Percentiles rank a stretch among this genome's conserved stretches.
Conservation (phyloP, 2,113 vertebrate genomes). For the Uria lomvia region DNA sequence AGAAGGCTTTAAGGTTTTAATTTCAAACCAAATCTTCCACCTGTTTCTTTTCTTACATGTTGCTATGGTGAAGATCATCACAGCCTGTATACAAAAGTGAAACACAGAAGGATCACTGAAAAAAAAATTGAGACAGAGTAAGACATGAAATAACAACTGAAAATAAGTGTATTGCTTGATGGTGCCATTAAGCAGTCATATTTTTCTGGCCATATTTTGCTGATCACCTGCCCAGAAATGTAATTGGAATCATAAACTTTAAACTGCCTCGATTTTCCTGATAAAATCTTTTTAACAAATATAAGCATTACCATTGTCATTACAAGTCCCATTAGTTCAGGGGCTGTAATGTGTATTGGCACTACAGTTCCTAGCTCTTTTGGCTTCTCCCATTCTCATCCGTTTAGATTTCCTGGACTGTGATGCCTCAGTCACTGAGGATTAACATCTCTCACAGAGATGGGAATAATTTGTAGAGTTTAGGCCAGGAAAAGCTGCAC, state of each 20-base stretch:
- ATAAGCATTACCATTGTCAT: neutral
- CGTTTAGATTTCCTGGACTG: neutral
- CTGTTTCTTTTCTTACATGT: neutral
- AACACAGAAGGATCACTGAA: neutral
- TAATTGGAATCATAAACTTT: constrained; percentile 34
- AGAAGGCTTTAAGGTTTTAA: neutral
- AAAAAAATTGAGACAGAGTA: neutral
- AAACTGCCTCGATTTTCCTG: constrained; percentile 35
- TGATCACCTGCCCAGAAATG: constrained; percentile 47
- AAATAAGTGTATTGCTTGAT: neutral
- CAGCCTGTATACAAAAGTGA: neutral
- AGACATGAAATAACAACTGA: neutral
- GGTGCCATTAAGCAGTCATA: constrained; percentile 26
- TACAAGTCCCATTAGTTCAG: neutral
- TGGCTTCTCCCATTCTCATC: neutral
- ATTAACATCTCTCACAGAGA: neutral
- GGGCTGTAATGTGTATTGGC: neutral
- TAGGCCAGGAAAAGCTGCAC: neutral
- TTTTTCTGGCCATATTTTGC: constrained; percentile 45
- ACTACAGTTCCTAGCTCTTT: neutral
- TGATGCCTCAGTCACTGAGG: neutral
- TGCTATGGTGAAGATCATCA: constrained; percentile 38
- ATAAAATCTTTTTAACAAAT: constrained; percentile 15
- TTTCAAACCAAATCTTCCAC: constrained; percentile 36
- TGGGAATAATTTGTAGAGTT: neutral